phyloP scores from a whole-genome alignment of 2,888 invertebrate species.

The Mechanitis mazaeus region DNA sequence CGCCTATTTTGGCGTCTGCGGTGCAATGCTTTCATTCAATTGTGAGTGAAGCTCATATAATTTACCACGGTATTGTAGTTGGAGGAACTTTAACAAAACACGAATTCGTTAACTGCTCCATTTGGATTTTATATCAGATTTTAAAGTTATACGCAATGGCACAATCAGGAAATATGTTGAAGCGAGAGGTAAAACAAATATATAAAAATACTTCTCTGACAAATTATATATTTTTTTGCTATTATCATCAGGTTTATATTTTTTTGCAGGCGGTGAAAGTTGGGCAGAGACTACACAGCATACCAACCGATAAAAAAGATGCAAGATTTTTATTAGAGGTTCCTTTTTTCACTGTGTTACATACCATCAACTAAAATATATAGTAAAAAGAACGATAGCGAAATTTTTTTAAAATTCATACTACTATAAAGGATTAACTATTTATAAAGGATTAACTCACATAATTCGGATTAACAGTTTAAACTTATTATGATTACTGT shows the following conservation, averaged over 20 bases:
- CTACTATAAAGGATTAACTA: no score
- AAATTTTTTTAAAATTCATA: no score
- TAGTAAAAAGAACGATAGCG: no score
- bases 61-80: conserved; percentile 51
- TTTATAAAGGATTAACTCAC: no score
- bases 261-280: conserved; percentile 50
- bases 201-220: no score
- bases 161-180: conserved; percentile 47
- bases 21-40: conserved; percentile 60
- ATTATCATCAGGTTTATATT: no score
- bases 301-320: conserved; percentile 52
- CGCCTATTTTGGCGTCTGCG: conserved; percentile 46
- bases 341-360: conserved; percentile 9
- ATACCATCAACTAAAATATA: no score
- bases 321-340: conserved; percentile 52
- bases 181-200: conserved; percentile 44
- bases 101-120: conserved; percentile 48
- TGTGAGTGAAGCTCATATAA: conserved; percentile 56
- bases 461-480: no score
- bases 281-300: conserved; percentile 46
- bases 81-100: conserved; percentile 40
- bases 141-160: conserved; percentile 52
- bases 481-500: no score
- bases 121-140: conserved; percentile 59
- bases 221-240: no score